A percentile compares a stretch with the other conserved stretches of the same genome.
Conservation (phyloP, 2,113 vertebrate species). For the Felis chaus region DNA sequence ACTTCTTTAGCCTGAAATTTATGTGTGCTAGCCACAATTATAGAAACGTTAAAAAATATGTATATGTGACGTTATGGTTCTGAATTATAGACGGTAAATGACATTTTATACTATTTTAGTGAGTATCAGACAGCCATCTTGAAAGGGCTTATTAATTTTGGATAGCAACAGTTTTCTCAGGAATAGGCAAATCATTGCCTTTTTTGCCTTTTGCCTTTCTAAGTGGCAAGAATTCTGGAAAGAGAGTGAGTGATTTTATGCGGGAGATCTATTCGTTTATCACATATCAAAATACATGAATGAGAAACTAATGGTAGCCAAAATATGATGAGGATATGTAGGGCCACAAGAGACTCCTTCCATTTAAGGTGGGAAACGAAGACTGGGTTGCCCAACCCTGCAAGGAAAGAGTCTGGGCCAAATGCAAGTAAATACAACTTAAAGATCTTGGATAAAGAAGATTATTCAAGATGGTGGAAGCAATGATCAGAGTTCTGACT, state of each 20-base stretch:
- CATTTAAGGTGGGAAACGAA: neutral
- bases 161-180: neutral
- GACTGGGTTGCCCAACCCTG: neutral
- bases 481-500: too few relatives aligned
- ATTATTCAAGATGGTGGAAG: neutral
- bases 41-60: constrained; percentile 14
- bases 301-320: neutral
- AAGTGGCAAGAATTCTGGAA: neutral
- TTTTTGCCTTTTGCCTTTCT: neutral
- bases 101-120: constrained; percentile 50
- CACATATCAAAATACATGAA: neutral
- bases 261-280: neutral
- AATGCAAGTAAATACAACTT: neutral
- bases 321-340: neutral
- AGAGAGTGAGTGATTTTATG: neutral
- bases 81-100: neutral
- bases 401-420: neutral
- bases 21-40: neutral
- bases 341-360: neutral
- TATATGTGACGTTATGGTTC: neutral
- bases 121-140: neutral
- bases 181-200: neutral
- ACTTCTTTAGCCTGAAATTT: neutral
- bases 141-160: constrained; percentile 39
- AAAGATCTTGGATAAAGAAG: neutral